These are phyloP conservation scores for Oryzias dopingdopingensis DNA, from an alignment of 2,797 vertebrate genomes.

Conservation along the genomic window DNA sequence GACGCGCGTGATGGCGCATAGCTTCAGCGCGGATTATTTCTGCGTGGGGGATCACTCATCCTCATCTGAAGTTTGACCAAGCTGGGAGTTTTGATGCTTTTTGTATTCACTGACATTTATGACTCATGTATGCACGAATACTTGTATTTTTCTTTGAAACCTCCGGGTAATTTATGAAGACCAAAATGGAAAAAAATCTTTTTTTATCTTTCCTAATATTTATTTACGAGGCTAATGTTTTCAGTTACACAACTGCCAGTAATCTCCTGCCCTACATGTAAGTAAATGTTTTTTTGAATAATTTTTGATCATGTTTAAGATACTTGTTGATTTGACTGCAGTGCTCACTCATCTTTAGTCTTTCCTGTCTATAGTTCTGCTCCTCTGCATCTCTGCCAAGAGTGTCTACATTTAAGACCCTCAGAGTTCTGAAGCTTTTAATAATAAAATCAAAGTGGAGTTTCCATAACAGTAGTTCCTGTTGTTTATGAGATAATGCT, in stretches of 20 bases:
- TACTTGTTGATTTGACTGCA: slow-evolving; percentile 2
- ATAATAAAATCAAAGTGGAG: slow-evolving; percentile 14
- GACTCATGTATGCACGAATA: slow-evolving; percentile 14
- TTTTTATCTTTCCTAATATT: slow-evolving; percentile 60
- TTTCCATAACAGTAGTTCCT: slow-evolving; percentile 33
- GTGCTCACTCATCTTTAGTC: slow-evolving; percentile 14
- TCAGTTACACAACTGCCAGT: slow-evolving; percentile 55
- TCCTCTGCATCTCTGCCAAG: slow-evolving; percentile 20
- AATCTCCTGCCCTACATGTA: slow-evolving; percentile 78
- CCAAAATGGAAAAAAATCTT: slow-evolving; percentile 57
- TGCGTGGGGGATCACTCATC: slow-evolving; percentile 17
- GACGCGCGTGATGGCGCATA: slow-evolving; percentile 32
- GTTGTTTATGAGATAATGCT: slow-evolving; percentile 53
- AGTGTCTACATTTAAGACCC: slow-evolving; percentile 19
- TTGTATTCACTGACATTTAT: background rate
- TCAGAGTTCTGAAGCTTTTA: slow-evolving; percentile 20
- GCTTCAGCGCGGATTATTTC: slow-evolving; percentile 3
- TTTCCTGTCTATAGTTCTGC: background rate
- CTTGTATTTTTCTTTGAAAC: slow-evolving; percentile 6
- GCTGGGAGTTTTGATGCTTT: background rate
- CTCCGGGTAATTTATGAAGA: slow-evolving; percentile 16
- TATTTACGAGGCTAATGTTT: slow-evolving; percentile 48
- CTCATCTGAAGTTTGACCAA: slow-evolving; percentile 3
- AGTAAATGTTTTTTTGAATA: slow-evolving; percentile 52
- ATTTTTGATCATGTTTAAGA: no score